These are phyloP conservation scores for Pelobates fuscus DNA, from an alignment of 2,113 vertebrate genomes.

Conservation along the genomic window DNA sequence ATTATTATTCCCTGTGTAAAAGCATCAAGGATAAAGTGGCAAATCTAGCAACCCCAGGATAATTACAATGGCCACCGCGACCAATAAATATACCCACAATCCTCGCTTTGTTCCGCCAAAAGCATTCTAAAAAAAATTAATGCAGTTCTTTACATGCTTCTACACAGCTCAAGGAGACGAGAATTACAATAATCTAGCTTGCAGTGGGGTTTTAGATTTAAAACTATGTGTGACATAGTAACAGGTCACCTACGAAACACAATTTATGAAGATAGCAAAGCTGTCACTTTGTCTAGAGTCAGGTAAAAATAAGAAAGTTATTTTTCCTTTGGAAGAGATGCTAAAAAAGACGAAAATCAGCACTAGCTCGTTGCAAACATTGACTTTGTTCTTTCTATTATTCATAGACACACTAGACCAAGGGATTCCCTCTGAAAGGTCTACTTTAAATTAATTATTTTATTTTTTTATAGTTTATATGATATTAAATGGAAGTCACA, in stretches of 20 bases:
- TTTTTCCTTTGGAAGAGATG: constrained; percentile 15
- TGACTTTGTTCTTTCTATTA: no score
- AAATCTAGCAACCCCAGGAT: constrained; percentile 26
- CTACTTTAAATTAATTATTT: no score
- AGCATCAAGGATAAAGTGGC: constrained; percentile 6
- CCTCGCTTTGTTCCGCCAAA: background rate
- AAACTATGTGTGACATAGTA: constrained; percentile 20
- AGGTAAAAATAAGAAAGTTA: background rate
- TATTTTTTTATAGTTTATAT: no score
- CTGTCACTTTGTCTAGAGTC: constrained; percentile 12
- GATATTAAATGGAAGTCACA: no score
- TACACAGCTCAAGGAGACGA: constrained; percentile 2
- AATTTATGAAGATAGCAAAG: constrained; percentile 20
- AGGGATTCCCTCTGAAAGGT: no score
- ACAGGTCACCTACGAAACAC: constrained; percentile 13
- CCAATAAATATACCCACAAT: constrained; percentile 35
- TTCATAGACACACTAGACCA: background rate
- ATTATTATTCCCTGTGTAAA: constrained; percentile 31
- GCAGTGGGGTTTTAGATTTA: constrained; percentile 19
- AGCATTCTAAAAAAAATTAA: constrained; percentile 31
- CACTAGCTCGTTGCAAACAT: background rate
- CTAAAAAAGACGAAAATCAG: background rate
- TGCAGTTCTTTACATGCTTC: constrained; percentile 24
- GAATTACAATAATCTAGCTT: constrained; percentile 28
- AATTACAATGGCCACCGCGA: constrained; percentile 33